These are phyloP conservation scores for Seladonia tumulorum DNA, from an alignment of 2,888 invertebrate genomes.

Conservation along the genomic window DNA sequence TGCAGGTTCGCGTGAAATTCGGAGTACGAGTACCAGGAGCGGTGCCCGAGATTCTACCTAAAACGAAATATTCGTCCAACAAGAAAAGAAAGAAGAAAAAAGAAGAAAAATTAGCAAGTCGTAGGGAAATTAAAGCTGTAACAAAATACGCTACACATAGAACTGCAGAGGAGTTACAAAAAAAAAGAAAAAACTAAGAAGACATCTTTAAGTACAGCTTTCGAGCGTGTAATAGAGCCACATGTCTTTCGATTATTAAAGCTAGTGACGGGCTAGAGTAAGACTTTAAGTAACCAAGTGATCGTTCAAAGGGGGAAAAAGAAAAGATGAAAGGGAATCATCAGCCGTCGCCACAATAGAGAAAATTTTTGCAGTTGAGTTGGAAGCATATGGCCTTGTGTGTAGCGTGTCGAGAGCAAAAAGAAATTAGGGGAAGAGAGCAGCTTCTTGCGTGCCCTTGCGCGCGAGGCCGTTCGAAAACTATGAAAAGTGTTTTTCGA, in stretches of 20 bases:
- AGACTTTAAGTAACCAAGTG: constrained; percentile 46
- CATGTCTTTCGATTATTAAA: constrained; percentile 64
- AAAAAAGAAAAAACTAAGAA: constrained; percentile 7
- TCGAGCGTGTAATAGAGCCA: constrained; percentile 58
- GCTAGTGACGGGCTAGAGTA: constrained; percentile 53
- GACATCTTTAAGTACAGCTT: constrained; percentile 53
- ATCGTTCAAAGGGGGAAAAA: constrained; percentile 23
- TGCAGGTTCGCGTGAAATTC: constrained; percentile 74
- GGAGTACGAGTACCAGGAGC: constrained; percentile 67
- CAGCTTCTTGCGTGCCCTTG: constrained; percentile 34
- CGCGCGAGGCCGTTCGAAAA: constrained; percentile 27
- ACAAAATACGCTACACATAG: constrained; percentile 51
- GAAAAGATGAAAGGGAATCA: not conserved
- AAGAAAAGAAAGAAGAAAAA: constrained; percentile 15
- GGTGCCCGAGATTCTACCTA: constrained; percentile 43
- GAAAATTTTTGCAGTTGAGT: constrained; percentile 14
- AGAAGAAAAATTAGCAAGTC: constrained; percentile 26
- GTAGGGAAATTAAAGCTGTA: constrained; percentile 50
- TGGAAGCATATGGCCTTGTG: constrained; percentile 40
- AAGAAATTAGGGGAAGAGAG: not conserved
- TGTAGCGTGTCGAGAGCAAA: constrained; percentile 22
- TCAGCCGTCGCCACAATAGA: constrained; percentile 27
- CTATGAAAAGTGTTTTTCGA: constrained; percentile 15
- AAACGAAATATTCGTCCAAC: constrained; percentile 63
- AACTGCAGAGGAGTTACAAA: constrained; percentile 27